phyloP scores from a whole-genome alignment of 1,140 invertebrate species.

The Panonychus citri region DNA sequence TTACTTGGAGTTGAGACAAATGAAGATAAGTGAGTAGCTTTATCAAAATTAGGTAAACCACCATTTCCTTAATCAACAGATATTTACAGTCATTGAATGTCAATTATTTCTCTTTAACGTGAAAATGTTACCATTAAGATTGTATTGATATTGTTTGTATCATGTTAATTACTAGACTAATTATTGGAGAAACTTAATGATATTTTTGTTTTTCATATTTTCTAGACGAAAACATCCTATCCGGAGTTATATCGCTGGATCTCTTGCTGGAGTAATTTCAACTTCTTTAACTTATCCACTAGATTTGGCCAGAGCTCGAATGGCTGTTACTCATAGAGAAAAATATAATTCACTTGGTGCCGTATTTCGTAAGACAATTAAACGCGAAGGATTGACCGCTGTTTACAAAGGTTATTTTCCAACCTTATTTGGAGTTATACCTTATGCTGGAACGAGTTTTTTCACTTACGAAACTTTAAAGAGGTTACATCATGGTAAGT shows the following conservation, averaged over 20 bases:
- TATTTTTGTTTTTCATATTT: conserved; percentile 10
- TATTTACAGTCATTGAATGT: no score
- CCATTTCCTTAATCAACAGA: background rate
- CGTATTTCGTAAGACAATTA: conserved; percentile 59
- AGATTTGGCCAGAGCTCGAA: conserved; percentile 83
- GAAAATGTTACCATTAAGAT: no score
- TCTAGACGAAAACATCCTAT: conserved; percentile 16
- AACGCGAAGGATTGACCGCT: conserved; percentile 46
- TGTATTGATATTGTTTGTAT: no score
- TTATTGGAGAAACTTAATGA: no score
- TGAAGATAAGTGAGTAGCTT: conserved; percentile 11
- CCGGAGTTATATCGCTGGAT: conserved; percentile 57
- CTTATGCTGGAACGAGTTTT: conserved; percentile 90
- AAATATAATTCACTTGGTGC: conserved; percentile 30
- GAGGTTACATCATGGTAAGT: conserved; percentile 17
- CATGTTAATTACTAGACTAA: no score
- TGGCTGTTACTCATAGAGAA: conserved; percentile 72
- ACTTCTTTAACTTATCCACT: conserved; percentile 82
- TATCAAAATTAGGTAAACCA: background rate
- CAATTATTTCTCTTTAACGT: no score
- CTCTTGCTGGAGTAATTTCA: conserved; percentile 76
- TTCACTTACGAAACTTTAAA: conserved; percentile 91
- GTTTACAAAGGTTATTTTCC: conserved; percentile 71
- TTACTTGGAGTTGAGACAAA: conserved; percentile 39
- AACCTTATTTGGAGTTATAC: conserved; percentile 77